Conservation (phyloP, 2,888 invertebrate genomes). For the Caenorhabditis sp. region DNA sequence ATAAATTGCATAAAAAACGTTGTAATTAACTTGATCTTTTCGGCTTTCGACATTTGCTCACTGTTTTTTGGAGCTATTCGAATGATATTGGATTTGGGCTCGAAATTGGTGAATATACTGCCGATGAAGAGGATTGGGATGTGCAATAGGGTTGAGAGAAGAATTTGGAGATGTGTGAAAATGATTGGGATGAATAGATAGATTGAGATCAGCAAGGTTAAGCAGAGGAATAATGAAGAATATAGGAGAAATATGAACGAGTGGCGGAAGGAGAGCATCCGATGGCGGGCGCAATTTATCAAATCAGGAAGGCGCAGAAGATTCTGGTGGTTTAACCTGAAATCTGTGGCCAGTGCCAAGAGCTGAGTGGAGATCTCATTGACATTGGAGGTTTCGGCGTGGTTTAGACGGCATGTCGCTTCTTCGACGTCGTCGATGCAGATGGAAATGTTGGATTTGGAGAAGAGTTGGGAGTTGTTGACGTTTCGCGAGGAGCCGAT, state of each 20-base stretch:
- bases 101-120: slow-evolving; percentile 38
- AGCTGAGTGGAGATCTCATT: slow-evolving; percentile 39
- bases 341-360: slow-evolving; percentile 43
- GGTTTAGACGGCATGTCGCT: slow-evolving; percentile 14
- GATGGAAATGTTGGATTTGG: slow-evolving; percentile 34
- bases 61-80: slow-evolving; percentile 45
- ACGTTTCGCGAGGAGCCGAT: slow-evolving; percentile 90
- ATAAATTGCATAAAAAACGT: slow-evolving; percentile 44
- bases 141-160: slow-evolving; percentile 37
- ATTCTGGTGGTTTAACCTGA: slow-evolving; percentile 39
- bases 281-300: slow-evolving; percentile 43
- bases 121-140: slow-evolving; percentile 42
- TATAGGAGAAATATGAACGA: slow-evolving; percentile 23
- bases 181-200: slow-evolving; percentile 41
- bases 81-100: slow-evolving; percentile 34
- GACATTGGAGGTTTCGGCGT: slow-evolving; percentile 13
- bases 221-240: slow-evolving; percentile 20
- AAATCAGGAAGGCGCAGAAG: slow-evolving; percentile 37
- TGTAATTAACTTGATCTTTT: slow-evolving; percentile 13
- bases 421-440: slow-evolving; percentile 41
- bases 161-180: slow-evolving; percentile 37
- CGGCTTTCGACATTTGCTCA: slow-evolving; percentile 13
- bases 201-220: slow-evolving; percentile 32
- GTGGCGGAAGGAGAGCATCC: slow-evolving; percentile 36
- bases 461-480: slow-evolving; percentile 87